Base-by-base conservation (phyloP, 2,888 invertebrate genomes). In the Pterobdella sp. region DNA sequence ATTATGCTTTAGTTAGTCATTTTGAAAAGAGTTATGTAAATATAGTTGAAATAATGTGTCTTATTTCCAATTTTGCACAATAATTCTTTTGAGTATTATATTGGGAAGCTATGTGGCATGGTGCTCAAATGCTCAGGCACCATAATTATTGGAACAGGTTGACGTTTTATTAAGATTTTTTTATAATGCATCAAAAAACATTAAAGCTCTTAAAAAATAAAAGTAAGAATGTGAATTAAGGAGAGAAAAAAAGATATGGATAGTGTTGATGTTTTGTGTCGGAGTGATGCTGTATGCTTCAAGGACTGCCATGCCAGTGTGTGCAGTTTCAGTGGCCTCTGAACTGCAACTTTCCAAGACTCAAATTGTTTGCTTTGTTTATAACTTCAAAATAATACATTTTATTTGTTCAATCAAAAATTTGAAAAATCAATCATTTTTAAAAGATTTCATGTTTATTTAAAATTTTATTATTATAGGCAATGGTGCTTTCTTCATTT, bases 281-380 rank as follows among this genome's bases (percentile, higher is more conserved):
- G 88, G 89, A 10, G 87, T 88, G 76, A 86, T 88, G 81, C 80
- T 89, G 37, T 90, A 90, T 80, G 87, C 88, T 0, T 87, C 88
- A 7, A 84, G 90, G 75, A 88, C 89, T 4, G 87, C 88, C 1
- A 87, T 89, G 84, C 89, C 90, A 18, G 82, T 90, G 68, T 85
- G 88, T 75, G 85, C 88, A 74, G 88, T 88, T 26, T 84, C 87
- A 0, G 87, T 89, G 70, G 86, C 88, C 60, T 85, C 87, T 71
- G 88, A 89, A 78, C 86, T 87, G 79, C 86, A 86, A 73, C 90
- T 89, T 89, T 88, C 87, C 78, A 89, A 89, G 84, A 87, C 88
- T 31, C 87, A 89, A 77, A 87, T 88, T 1, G 84, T 83, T 52
- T 26, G 26, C 42, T 42, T 49, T 69, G n/a, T 68, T 31, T 31